A percentile compares a stretch with the other conserved stretches of the same genome.
Conservation (phyloP, 2,888 invertebrate genomes). For the Melanophora roralis region DNA sequence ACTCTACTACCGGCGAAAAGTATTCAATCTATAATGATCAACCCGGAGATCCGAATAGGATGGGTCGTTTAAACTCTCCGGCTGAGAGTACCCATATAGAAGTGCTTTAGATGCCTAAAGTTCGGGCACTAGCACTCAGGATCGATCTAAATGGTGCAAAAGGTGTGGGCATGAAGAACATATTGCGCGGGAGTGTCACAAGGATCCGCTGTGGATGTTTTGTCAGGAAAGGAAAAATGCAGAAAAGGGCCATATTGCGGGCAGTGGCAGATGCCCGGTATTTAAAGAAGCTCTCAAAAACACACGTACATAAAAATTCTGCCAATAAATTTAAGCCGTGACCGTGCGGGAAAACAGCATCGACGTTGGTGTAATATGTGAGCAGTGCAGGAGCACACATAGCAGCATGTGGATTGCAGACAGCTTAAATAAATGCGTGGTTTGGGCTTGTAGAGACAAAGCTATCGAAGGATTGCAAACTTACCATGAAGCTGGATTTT, state of each 20-base stretch:
- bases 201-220: neutral
- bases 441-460: neutral
- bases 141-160: neutral
- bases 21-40: too few species aligned
- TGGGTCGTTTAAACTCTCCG: neutral
- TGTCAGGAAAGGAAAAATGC: neutral
- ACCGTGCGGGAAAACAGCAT: neutral
- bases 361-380: neutral
- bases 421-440: too few species aligned
- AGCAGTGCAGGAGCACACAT: neutral
- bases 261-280: neutral
- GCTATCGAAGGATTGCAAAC: neutral
- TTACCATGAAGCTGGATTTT: neutral
- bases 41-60: neutral
- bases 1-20: neutral
- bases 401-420: neutral
- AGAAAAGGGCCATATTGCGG: neutral
- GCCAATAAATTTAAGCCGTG: too few species aligned
- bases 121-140: neutral
- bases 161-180: neutral
- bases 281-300: neutral
- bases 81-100: neutral
- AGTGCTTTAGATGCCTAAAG: neutral
- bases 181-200: neutral
- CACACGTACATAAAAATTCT: too few species aligned